Evolutionary conservation across 2,888 invertebrate genomes (phyloP).

Genomic region (Ophonus ardosiacus): DNA sequence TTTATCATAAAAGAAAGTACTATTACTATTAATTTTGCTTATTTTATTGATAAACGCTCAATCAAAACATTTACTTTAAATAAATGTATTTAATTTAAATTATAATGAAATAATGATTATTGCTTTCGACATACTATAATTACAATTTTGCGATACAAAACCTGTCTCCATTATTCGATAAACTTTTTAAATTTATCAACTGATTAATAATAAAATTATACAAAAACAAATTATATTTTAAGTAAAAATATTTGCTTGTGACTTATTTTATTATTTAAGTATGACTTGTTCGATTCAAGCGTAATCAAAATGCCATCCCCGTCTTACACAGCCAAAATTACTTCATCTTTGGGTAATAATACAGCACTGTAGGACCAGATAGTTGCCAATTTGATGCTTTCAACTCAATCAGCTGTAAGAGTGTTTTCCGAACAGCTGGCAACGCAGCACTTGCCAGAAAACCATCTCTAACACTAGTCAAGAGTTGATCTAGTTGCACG

Average conservation of each 20-base stretch:
- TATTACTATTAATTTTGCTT: no score
- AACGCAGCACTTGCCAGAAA: slow-evolving; percentile 87
- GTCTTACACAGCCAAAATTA: slow-evolving; percentile 65
- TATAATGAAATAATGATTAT: not conserved
- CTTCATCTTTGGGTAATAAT: slow-evolving; percentile 85
- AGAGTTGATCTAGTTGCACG: slow-evolving; percentile 86
- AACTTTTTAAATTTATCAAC: slow-evolving; percentile 7
- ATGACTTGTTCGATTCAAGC: slow-evolving; percentile 17
- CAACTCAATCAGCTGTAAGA: slow-evolving; percentile 92
- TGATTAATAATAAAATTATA: slow-evolving; percentile 33
- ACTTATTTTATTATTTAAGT: slow-evolving; percentile 15
- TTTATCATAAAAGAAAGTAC: no score
- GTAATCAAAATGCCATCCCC: slow-evolving; percentile 23
- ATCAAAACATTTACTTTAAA: not conserved
- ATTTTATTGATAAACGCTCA: no score
- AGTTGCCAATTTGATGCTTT: slow-evolving; percentile 95
- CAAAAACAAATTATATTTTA: slow-evolving; percentile 38
- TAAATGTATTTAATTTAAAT: not conserved
- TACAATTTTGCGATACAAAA: not conserved
- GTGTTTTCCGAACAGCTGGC: slow-evolving; percentile 88
- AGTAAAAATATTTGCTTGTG: slow-evolving; percentile 36
- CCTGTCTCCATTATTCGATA: not conserved
- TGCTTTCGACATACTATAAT: not conserved
- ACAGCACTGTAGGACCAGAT: slow-evolving; percentile 92
- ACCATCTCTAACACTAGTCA: slow-evolving; percentile 89